Evolutionary conservation across 30 jellyfish, hydroid and myxozoan genomes (phyloP).

Genomic region (Pseudorhiza aurosa): DNA sequence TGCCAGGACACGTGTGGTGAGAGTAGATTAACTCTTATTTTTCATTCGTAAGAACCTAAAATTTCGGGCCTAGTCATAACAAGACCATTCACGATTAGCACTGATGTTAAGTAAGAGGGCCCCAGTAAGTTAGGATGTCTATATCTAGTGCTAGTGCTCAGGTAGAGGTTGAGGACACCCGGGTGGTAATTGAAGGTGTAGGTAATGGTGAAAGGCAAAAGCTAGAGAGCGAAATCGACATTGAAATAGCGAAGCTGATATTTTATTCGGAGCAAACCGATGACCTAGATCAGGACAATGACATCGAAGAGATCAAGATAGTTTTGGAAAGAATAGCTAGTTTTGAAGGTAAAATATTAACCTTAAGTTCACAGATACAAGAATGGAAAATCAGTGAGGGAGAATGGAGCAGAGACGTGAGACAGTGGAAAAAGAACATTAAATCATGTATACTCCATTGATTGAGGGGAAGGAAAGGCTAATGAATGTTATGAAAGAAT

Average conservation of each 20-base stretch:
- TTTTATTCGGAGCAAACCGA: slow-evolving; percentile 50
- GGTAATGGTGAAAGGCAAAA: slow-evolving; percentile 20
- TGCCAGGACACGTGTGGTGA: slow-evolving; percentile 18
- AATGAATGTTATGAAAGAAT: slow-evolving; percentile 33
- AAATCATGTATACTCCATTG: slow-evolving; percentile 46
- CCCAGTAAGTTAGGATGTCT: slow-evolving; percentile 58
- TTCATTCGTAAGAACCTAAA: background rate
- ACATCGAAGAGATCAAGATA: slow-evolving; percentile 34
- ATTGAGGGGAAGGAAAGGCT: slow-evolving; percentile 48
- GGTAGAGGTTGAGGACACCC: slow-evolving; percentile 60
- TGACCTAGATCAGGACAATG: slow-evolving; percentile 48
- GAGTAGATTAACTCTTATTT: background rate
- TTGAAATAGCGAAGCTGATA: slow-evolving; percentile 39
- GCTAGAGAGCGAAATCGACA: slow-evolving; percentile 49
- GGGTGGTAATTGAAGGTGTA: slow-evolving; percentile 26
- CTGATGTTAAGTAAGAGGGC: slow-evolving; percentile 21
- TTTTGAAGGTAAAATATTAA: slow-evolving; percentile 14
- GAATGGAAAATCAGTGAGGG: slow-evolving; percentile 41
- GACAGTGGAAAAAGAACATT: slow-evolving; percentile 48
- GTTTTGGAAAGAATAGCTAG: slow-evolving; percentile 30
- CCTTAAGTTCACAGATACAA: slow-evolving; percentile 24
- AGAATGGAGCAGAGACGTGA: slow-evolving; percentile 38
- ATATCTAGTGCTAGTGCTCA: slow-evolving; percentile 35
- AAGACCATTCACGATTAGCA: background rate
- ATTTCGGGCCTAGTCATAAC: slow-evolving; percentile 12